Evolutionary conservation across 92 coral and sea anemone species (phyloP).

Genomic region (Actinernus sp.): DNA sequence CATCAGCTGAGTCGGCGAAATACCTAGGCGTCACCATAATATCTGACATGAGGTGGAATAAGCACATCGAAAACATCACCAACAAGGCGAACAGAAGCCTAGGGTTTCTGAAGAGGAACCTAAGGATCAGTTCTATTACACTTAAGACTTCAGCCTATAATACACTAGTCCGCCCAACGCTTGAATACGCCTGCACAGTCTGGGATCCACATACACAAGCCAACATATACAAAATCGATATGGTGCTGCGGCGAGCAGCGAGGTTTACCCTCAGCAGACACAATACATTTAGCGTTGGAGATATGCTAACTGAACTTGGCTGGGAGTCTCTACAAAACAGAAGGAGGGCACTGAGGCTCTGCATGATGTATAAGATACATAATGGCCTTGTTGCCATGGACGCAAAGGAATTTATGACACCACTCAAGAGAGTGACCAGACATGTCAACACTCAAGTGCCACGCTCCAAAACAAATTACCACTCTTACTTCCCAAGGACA

Average conservation of each 20-base stretch:
- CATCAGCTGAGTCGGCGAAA: conserved; percentile 6
- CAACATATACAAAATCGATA: not conserved
- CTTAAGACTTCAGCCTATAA: not conserved
- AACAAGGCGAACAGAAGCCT: conserved; percentile 33
- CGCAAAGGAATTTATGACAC: not conserved
- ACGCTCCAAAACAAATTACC: too few species aligned
- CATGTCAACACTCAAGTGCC: too few species aligned
- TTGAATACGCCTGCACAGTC: not conserved
- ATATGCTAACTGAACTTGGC: not conserved
- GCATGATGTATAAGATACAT: not conserved
- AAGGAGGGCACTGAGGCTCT: not conserved
- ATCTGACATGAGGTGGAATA: conserved; percentile 8
- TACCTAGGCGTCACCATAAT: conserved; percentile 19
- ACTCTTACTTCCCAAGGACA: too few species aligned
- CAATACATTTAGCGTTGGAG: not conserved
- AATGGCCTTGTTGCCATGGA: not conserved
- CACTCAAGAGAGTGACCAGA: too few species aligned
- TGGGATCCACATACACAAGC: not conserved
- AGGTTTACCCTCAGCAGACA: not conserved
- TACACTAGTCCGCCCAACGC: not conserved
- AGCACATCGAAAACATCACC: conserved; percentile 4
- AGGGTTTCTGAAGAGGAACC: conserved; percentile 27
- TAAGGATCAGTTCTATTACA: conserved; percentile 1
- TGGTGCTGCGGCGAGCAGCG: conserved; percentile 7
- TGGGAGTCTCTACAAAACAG: not conserved